Base-by-base conservation (phyloP, 1,140 invertebrate species). In the Plodia interpunctella region DNA sequence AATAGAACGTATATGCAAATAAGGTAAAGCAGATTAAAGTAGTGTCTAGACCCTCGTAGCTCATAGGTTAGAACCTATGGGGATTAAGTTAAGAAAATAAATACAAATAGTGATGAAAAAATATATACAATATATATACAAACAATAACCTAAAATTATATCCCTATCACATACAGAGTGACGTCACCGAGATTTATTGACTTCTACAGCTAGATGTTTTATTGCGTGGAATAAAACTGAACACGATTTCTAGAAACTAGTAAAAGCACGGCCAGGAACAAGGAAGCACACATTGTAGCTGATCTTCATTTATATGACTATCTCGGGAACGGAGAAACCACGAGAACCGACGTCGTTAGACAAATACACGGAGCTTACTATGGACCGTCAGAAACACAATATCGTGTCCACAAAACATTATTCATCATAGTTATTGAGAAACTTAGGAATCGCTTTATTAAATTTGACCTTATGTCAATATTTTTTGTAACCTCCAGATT, bases 271-370 rank as follows among this genome's bases (percentile, higher is more conserved):
- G 38, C 38, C 38, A 44, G 38, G 38, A 44, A 44, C 38, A 44
- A 44, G 38, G 38, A 44, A 44, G 38, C 38, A 44, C 38, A 44
- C 38, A 44, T 44, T 44, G 38, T 44, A 44, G 10, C 38, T 10
- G 38, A 44, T 44, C 38, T 44, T 44, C 38, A 44, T 44, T 44
- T 44, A 44, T n/a, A 44, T 44, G 38, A 44, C 38, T 44, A 44
- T 44, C 38, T 44, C 38, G 6, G 38, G 13, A 44, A 44, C 38
- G 38, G 38, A 44, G 38, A 44, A 44, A 44, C 38, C 38, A 44
- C 38, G 38, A 44, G 38, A 44, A 44, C 13, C 38, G 38, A n/a
- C 38, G 38, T 44, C 38, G 38, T 44, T 44, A 44, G 38, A 44
- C 38, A 44, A 44, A 44, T 44, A 44, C 38, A 44, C 5, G 38